Conservation (phyloP, 2,888 invertebrate genomes). For the Clepsis dumicolana region DNA sequence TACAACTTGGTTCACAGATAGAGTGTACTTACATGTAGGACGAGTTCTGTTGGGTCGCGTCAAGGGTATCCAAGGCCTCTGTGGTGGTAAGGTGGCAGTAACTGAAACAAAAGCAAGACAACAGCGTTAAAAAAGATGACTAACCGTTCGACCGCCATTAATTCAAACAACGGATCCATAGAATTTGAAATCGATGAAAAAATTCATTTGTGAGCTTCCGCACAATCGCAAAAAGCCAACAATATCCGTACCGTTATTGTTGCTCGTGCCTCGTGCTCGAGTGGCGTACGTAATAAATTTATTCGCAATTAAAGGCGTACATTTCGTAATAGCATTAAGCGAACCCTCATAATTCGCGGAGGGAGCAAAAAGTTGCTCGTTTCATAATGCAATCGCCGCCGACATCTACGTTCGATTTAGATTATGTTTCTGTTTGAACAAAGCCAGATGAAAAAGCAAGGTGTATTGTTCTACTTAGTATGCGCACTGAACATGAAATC, state of each 20-base stretch:
- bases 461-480: conserved; percentile 58
- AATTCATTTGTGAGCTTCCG: conserved; percentile 52
- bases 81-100: conserved; percentile 95
- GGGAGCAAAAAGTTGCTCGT: conserved; percentile 51
- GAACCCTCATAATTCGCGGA: conserved; percentile 46
- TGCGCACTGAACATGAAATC: conserved; percentile 58
- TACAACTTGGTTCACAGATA: neutral
- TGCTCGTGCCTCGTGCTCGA: conserved; percentile 51
- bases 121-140: conserved; percentile 42
- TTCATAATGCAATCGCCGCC: conserved; percentile 47
- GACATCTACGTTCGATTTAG: conserved; percentile 53
- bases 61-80: conserved; percentile 97
- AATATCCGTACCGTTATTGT: conserved; percentile 54
- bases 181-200: conserved; percentile 48
- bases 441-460: conserved; percentile 55
- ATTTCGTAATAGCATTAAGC: conserved; percentile 44
- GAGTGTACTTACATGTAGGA: conserved; percentile 93
- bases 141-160: conserved; percentile 28
- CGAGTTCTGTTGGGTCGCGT: conserved; percentile 95
- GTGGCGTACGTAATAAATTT: conserved; percentile 49
- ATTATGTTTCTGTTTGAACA: conserved; percentile 53
- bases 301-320: conserved; percentile 45
- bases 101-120: conserved; percentile 89
- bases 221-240: conserved; percentile 50
- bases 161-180: conserved; percentile 48